These are phyloP conservation scores for Eremophila alpestris DNA, from an alignment of 2,797 vertebrate species.

Conservation along the genomic window DNA sequence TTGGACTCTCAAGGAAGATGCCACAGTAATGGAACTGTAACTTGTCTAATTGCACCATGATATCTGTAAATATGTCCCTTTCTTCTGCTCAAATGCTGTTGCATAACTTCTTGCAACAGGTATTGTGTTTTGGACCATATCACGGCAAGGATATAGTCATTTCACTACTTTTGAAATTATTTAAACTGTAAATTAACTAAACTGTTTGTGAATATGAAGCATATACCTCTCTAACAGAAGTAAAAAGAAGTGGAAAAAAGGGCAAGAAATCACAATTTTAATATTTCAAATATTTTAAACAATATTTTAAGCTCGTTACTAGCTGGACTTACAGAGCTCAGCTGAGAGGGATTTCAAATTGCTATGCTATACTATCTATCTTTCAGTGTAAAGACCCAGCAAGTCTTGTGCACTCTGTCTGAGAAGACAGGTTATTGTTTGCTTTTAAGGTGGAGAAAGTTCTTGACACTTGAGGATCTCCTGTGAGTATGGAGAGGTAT, in stretches of 20 bases:
- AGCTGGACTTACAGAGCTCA: not conserved
- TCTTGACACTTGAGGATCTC: not conserved
- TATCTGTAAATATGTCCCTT: not conserved
- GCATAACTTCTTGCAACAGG: not conserved
- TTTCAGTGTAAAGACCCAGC: not conserved
- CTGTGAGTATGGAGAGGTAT: not conserved
- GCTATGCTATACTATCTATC: not conserved
- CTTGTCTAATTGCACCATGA: not conserved
- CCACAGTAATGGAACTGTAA: not conserved
- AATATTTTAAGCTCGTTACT: not conserved
- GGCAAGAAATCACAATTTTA: not conserved
- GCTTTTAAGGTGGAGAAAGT: not conserved
- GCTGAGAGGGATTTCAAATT: not conserved
- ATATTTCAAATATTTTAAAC: too few species aligned
- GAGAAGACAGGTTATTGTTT: not conserved
- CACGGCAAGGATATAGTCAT: not conserved
- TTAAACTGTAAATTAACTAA: not conserved
- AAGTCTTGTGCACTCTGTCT: not conserved
- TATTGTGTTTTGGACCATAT: not conserved
- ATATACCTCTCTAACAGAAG: not conserved
- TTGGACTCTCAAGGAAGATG: not conserved
- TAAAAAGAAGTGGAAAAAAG: not conserved
- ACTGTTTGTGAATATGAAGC: not conserved
- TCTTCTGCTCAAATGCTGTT: not conserved
- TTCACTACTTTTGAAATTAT: not conserved